Base-by-base conservation (phyloP, 1,140 invertebrate species). In the Antheraea mylitta region DNA sequence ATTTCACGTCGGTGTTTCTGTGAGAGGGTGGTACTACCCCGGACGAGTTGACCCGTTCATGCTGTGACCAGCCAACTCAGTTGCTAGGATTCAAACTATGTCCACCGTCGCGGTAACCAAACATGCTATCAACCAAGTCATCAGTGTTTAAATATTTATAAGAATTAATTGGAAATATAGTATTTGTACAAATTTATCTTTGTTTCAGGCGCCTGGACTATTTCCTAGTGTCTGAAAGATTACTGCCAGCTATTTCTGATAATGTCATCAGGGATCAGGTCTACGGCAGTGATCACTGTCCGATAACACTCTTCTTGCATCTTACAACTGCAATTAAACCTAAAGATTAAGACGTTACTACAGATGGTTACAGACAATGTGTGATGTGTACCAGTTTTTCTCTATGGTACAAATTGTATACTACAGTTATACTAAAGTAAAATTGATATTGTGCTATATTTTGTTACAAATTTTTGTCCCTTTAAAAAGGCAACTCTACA, bases 171-270 rank as follows among this genome's bases (percentile, higher is more conserved):
- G 22, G 22, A 30, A 30, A 30, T 30, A 30, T 42, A 8, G 38
- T 42, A 53, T 16, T 53, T 53, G 6, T 53, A 16, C 16, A 53
- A 10, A 10, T 42, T 42, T 42, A 42, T 10, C 16, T 53, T 53
- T 53, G 45, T 94, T 95, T 79, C 92, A 97, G 96, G 98, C 94
- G 98, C 86, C 92, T 99, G 72, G 98, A 99, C 92, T 99, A 99
- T 86, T 99, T 98, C 86, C 94, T 99, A 18, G 87, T 98, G 0
- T 99, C 98, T 0, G 93, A 98, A 78, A 93, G 96, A 68, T 92
- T 99, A 13, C 84, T 95, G 66, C 91, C 95, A 1, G 94, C 96
- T 22, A 81, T 99, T 11, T 97, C 97, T 85, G 98, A 99, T 83
- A 96, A 94, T 85, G 91, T 95, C 37, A 97, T 98, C 63, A 93